Evolutionary conservation across 2,797 vertebrate species (phyloP), one percentile per base, ranked within the genome.

Genomic region (Darevskia nairensis): DNA sequence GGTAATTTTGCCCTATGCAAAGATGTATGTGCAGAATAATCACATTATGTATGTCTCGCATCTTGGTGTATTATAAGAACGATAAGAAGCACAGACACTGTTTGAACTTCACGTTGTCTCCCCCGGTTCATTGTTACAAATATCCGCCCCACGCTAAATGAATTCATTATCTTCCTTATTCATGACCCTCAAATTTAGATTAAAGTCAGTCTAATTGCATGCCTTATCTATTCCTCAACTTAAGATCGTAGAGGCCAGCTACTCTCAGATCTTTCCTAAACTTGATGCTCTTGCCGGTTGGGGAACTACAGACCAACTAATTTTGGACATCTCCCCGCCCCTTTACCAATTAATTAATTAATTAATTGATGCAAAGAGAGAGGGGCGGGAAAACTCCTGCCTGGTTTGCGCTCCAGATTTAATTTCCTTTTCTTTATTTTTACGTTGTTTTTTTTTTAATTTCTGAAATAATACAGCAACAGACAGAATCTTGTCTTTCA

Each of bases 1-100:
- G 90, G 92, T 92, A 80, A 95, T 95, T 94, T 93, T 94, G 92
- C 89, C 91, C 88, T 86, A 92, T 94, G 92, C 87, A 90, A 55
- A 91, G 89, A 91, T 89, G 35, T 93, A 89, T n/a, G 90, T 90
- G 80, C 71, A 64, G 64, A 92, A 94, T 94, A 94, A 95, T 92
- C 90, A 79, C 50, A 93, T 95, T 92, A 92, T 80, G 89, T 92
- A 89, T 82, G 89, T 91, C 90, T 91, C 85, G 91, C 80, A 94
- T 90, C 86, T 92, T 90, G 81, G 29, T 88, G 9, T 80, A 89
- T 76, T 25, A 90, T 85, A 82, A 89, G 85, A 83, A 86, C 88
- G 92, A 92, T 3, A 89, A 94, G 78, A 90, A 88, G 92, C 82
- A 85, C 80, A 78, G 71, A 23, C 23, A 85, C 25, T 88, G 86